phyloP scores from a whole-genome alignment of 2,888 invertebrate genomes.

The Leistus spinibarbis region DNA sequence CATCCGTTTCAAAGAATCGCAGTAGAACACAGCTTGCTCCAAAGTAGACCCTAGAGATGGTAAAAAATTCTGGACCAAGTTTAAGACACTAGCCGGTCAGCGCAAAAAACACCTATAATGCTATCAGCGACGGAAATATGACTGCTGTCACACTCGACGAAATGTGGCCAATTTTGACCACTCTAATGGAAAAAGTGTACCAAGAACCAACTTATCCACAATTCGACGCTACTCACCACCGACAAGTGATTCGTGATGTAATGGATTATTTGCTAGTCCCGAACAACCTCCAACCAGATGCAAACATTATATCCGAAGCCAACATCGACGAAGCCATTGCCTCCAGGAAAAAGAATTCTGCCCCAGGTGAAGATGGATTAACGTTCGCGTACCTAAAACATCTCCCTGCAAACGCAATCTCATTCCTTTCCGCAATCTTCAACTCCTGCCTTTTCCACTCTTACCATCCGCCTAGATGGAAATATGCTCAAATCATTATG shows the following conservation, averaged over 20 bases:
- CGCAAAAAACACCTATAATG: neutral
- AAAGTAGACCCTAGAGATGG: neutral
- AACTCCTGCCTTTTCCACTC: neutral
- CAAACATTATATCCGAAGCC: neutral
- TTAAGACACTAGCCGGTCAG: neutral
- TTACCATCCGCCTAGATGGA: neutral
- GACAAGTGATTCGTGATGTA: neutral
- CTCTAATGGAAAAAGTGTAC: neutral
- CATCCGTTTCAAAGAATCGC: neutral
- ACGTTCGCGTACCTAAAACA: neutral
- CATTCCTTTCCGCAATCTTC: neutral
- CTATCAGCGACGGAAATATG: neutral
- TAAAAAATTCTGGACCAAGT: neutral
- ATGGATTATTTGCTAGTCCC: neutral
- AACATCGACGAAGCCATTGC: neutral
- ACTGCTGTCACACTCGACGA: neutral
- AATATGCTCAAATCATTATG: neutral
- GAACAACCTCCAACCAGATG: neutral
- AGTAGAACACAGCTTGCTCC: neutral
- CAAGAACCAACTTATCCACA: neutral
- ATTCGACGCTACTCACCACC: neutral
- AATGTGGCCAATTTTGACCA: neutral
- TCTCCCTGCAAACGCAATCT: neutral
- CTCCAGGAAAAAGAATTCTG: neutral
- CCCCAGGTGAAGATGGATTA: conserved; percentile 7